Evolutionary conservation across 2,888 invertebrate genomes (phyloP).

Genomic region (Lasioglossum leucozonium): DNA sequence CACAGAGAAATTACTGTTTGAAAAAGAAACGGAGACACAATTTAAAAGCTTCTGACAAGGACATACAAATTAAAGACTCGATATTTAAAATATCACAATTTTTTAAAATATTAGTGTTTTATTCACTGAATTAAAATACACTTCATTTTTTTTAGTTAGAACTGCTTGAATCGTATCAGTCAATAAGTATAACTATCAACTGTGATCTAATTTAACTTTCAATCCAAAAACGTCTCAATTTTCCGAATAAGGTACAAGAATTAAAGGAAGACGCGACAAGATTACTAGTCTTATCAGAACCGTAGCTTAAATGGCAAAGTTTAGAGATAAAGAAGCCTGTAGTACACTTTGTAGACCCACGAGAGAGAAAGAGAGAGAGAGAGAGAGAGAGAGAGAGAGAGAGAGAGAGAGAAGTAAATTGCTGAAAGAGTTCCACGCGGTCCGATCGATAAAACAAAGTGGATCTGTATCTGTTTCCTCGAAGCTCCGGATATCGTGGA

Average conservation of each 20-base stretch:
- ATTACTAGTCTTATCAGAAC: no score
- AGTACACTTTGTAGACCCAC: not conserved
- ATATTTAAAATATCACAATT: not conserved
- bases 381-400: not conserved
- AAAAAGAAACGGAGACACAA: not conserved
- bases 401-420: not conserved
- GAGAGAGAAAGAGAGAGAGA: not conserved
- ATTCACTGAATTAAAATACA: not conserved
- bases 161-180: no score
- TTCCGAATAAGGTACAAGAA: no score
- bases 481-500: not conserved
- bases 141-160: not conserved
- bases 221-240: no score
- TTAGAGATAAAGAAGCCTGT: not conserved
- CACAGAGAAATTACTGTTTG: not conserved
- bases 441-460: not conserved
- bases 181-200: no score
- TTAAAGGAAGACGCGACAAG: no score
- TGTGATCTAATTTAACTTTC: no score
- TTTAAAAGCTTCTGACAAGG: not conserved
- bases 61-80: not conserved
- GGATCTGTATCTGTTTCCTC: not conserved
- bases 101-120: not conserved
- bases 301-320: no score
- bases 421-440: not conserved